Evolutionary conservation across 2,797 vertebrate genomes (phyloP), one percentile per base, ranked within the genome.

Genomic region (Cynopterus sphinx): DNA sequence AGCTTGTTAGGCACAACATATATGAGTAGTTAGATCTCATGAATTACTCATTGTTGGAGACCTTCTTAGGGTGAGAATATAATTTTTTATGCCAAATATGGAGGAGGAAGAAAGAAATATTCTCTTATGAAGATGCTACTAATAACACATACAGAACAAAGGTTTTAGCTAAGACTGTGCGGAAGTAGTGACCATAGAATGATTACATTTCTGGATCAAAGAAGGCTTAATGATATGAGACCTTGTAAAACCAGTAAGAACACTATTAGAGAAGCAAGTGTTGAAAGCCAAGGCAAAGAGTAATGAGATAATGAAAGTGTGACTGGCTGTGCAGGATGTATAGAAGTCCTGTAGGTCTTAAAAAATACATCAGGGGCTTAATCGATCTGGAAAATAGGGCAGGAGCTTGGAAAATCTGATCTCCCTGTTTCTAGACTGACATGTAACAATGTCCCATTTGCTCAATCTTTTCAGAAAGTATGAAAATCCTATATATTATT

Each of bases 1-100:
- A 89, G 41, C 55, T 82, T 78, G 28, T 96, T 94, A 96, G 70
- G 28, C 74, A 74, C 49, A 77, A 96, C 90, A 57, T 93, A 83
- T 87, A 28, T 55, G n/a, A 88, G 46, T 70, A 71, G 39, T 87
- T 87, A 81, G 53, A 24, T 21, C 87, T 71, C 31, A 55, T 74
- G 63, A 79, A 94, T 96, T 93, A 79, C 82, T 94, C 91, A 86
- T 61, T 83, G 24, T 63, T 77, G 39, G 85, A 84, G 59, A 75
- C 11, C 19, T 17, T 79, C 63, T 90, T 84, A 36, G 33, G n/a
- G 36, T 0, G 16, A 77, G 43, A 90, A 21, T 71, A 67, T 87
- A 77, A 73, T 87, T 91, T 90, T 71, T 85, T 78, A 85, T 39
- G 55, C 16, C 55, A 43, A 77, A 85, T 13, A 11, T 93, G 33